phyloP scores from a whole-genome alignment of 1,140 invertebrate genomes.

The Drosophila lini region DNA sequence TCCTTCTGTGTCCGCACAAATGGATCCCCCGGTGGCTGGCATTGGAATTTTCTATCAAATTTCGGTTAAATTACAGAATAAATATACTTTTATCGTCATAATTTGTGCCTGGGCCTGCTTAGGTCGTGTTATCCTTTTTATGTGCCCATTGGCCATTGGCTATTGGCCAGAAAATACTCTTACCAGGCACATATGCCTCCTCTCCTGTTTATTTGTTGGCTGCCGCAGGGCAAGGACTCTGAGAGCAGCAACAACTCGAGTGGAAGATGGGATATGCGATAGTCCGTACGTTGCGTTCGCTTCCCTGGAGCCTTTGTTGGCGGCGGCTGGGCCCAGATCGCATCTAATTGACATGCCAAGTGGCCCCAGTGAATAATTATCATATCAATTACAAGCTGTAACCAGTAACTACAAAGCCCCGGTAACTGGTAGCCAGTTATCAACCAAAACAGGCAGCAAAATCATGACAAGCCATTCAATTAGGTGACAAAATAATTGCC shows the following conservation, averaged over 20 bases:
- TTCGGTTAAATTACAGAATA: slow-evolving; percentile 80
- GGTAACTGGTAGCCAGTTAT: background rate
- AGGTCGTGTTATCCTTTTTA: slow-evolving; percentile 63
- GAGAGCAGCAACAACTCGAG: slow-evolving; percentile 24
- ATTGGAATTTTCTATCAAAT: slow-evolving; percentile 80
- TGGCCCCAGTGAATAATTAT: slow-evolving; percentile 69
- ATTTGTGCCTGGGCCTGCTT: slow-evolving; percentile 62
- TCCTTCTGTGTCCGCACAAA: slow-evolving; percentile 15
- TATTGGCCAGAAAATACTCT: slow-evolving; percentile 10
- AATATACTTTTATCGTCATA: slow-evolving; percentile 80
- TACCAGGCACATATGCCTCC: slow-evolving; percentile 24
- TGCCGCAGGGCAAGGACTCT: background rate
- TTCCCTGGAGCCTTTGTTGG: slow-evolving; percentile 16
- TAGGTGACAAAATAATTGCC: slow-evolving; percentile 39
- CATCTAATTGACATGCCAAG: slow-evolving; percentile 56
- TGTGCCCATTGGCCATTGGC: slow-evolving; percentile 17
- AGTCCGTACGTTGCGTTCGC: slow-evolving; percentile 37
- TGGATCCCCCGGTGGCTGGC: slow-evolving; percentile 43
- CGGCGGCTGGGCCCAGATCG: background rate
- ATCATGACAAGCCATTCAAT: slow-evolving; percentile 31
- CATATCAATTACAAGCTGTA: slow-evolving; percentile 64
- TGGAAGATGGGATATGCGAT: slow-evolving; percentile 50
- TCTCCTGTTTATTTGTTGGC: slow-evolving; percentile 28
- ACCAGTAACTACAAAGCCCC: slow-evolving; percentile 11
- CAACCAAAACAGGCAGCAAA: slow-evolving; percentile 1